Evolutionary conservation across 1,140 invertebrate genomes (phyloP).

Genomic region (Galendromus occidentalis): DNA sequence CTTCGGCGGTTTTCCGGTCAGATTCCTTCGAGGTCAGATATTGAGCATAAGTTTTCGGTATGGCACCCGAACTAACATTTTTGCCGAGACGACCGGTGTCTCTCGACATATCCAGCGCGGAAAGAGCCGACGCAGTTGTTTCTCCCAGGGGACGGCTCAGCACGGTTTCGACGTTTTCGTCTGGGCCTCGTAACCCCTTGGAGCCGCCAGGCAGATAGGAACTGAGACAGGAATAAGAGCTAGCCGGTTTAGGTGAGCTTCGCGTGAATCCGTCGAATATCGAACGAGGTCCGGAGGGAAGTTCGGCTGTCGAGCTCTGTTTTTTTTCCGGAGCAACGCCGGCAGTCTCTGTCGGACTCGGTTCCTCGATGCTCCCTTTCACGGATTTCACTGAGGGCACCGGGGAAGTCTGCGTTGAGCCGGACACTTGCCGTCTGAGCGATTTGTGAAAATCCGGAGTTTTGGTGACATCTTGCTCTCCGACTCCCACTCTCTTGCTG

Average conservation of each 20-base stretch:
- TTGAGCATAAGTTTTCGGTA: conserved; percentile 7
- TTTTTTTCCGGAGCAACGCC: background rate
- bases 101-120: background rate
- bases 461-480: conserved; percentile 1
- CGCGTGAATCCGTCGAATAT: conserved; percentile 7
- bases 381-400: background rate
- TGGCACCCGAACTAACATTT: background rate
- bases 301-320: background rate
- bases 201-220: background rate
- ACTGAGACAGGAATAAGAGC: background rate
- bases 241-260: background rate
- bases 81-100: no score
- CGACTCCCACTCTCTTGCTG: conserved; percentile 1
- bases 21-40: background rate
- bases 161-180: background rate
- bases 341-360: background rate
- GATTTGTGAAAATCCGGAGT: background rate
- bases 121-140: background rate
- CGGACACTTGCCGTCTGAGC: background rate
- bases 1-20: background rate
- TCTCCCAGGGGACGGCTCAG: background rate
- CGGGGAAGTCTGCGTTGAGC: background rate
- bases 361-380: background rate
- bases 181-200: background rate
- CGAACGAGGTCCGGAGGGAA: background rate